Conservation (phyloP, 2,797 vertebrate species). For the Xiphorhynchus erythropygius region DNA sequence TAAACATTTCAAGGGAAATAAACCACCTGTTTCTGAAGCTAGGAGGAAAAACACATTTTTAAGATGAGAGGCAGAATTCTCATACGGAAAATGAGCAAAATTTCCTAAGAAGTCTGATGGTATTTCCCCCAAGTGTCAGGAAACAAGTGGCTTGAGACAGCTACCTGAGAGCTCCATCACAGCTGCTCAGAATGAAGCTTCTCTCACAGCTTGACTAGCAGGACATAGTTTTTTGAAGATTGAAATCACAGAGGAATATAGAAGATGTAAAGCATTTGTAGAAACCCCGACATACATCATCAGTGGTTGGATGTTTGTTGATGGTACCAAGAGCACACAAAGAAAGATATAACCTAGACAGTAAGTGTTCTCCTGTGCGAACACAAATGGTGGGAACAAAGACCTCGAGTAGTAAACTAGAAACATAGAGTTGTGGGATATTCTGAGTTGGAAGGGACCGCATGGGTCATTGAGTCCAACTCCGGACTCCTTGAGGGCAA, state of each 20-base stretch:
- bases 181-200: neutral
- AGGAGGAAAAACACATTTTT: neutral
- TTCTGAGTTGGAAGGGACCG: neutral
- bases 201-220: neutral
- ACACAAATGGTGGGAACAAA: neutral
- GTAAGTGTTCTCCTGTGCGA: neutral
- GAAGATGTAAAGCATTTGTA: neutral
- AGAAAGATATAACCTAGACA: neutral
- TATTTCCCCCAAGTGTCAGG: neutral
- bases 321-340: neutral
- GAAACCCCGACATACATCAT: accelerated
- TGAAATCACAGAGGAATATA: neutral
- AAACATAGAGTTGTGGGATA: neutral
- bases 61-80: neutral
- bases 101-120: neutral
- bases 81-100: neutral
- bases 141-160: neutral
- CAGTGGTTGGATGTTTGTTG: neutral
- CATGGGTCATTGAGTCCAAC: accelerated
- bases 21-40: conserved; percentile 11
- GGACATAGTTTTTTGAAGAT: neutral
- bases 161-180: neutral
- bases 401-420: neutral
- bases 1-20: conserved; percentile 36
- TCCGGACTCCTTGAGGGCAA: neutral